Evolutionary conservation across 1,140 invertebrate genomes (phyloP).

Genomic region (Lasaia peninsularis): DNA sequence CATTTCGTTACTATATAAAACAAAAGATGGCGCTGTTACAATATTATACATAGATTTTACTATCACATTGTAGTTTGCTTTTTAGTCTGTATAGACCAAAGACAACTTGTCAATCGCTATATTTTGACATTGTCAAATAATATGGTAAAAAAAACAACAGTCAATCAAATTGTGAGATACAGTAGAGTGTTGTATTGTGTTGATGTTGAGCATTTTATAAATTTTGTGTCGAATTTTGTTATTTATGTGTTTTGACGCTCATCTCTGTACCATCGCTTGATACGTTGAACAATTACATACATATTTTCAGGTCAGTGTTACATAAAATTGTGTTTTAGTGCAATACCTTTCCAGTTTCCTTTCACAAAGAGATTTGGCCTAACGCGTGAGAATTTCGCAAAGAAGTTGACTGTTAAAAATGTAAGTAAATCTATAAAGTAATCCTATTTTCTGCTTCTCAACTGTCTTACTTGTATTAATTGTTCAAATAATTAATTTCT

Average conservation of each 20-base stretch:
- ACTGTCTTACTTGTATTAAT: neutral
- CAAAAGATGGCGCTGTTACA: neutral
- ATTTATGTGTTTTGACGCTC: neutral
- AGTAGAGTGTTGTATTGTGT: conserved; percentile 47
- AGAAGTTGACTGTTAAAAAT: conserved; percentile 18
- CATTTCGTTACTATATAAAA: neutral
- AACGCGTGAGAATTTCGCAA: conserved; percentile 20
- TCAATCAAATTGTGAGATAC: conserved; percentile 21
- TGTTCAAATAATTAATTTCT: neutral
- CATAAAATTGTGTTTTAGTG: conserved; percentile 13
- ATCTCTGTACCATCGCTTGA: neutral
- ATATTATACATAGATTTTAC: neutral
- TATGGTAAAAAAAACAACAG: neutral
- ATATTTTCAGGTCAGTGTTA: neutral
- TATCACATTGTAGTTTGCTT: neutral
- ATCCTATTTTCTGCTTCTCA: neutral
- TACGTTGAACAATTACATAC: neutral
- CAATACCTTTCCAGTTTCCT: conserved; percentile 18
- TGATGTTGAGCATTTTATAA: conserved; percentile 34
- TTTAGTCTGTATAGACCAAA: conserved; percentile 2
- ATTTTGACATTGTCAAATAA: neutral
- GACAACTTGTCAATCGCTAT: neutral
- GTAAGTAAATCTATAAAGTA: conserved; percentile 21
- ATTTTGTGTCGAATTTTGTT: conserved; percentile 44
- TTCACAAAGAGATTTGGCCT: conserved; percentile 31